phyloP scores from a whole-genome alignment of 2,113 vertebrate species.

The Leiothrix lutea region DNA sequence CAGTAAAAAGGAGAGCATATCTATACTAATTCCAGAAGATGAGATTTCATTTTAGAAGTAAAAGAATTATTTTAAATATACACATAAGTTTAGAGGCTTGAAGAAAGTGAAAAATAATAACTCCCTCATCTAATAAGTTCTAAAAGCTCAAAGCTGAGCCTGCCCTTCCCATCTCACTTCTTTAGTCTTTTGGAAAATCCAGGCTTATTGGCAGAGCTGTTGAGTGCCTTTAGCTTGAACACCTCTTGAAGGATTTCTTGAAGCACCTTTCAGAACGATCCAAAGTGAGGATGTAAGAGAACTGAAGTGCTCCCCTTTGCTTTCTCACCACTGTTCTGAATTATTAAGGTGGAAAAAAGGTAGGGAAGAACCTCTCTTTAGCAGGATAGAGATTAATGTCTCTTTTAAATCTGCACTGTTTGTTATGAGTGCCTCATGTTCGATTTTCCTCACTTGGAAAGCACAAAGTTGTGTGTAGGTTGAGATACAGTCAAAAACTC shows the following conservation, averaged over 20 bases:
- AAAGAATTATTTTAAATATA: not conserved
- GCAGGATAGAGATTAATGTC: not conserved
- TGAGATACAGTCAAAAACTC: not conserved
- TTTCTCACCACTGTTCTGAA: not conserved
- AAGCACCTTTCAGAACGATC: not conserved
- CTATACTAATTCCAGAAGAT: not conserved
- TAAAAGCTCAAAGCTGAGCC: not conserved
- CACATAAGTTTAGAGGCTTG: not conserved
- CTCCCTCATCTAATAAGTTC: not conserved
- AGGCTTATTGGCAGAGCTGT: not conserved
- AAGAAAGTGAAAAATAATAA: not conserved
- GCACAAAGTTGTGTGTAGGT: fast-evolving
- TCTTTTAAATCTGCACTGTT: not conserved
- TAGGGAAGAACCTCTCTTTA: not conserved
- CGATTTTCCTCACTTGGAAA: not conserved
- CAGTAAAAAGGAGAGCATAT: not conserved
- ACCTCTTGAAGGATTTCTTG: not conserved
- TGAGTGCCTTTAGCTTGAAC: not conserved
- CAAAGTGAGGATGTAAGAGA: not conserved
- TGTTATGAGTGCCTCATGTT: not conserved
- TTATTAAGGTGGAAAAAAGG: not conserved
- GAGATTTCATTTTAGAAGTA: not conserved
- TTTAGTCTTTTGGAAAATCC: not conserved
- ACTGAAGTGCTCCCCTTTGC: not conserved
- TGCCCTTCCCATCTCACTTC: not conserved